Evolutionary conservation across 2,888 invertebrate genomes (phyloP), one percentile per base, ranked within the genome.

Genomic region (Glyphotaelius pellucidus): DNA sequence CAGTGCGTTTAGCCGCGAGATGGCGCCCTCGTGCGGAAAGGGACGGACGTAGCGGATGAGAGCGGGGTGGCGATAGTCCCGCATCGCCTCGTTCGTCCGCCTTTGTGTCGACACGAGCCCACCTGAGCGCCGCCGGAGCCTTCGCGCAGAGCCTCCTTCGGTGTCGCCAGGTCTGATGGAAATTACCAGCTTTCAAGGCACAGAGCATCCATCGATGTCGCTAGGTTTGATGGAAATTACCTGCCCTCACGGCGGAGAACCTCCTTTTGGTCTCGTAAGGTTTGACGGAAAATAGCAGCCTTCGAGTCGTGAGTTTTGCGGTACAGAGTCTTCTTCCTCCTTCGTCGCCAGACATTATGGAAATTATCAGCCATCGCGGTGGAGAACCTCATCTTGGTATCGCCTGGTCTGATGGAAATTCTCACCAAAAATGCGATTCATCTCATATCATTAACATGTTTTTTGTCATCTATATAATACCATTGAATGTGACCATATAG

Each of bases 101-200:
- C 87, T 87, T 87, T 67, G 67, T 52, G 87, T 87, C 87, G 87
- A 87, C 52, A 87, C 32, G 87, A 87, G 87, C 87, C 87, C 87
- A 87, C 87, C 67, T 32, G 87, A 67, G 32, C 87, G 15, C 52
- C 38, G 47, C 25, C 81, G 81, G 15, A 81, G 32, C 30, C 81
- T 25, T 67, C 67, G 67, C 67, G 25, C 25, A 67, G 67, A 67
- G 67, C 67, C 67, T 67, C 67, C 67, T 25, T 67, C 9, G 9
- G 67, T n/a, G 25, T n/a, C 25, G 67, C n/a, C 67, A 67, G 67
- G n/a, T 67, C 1, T n/a, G 52, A 67, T 25, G 67, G 25, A 25
- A 67, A 67, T 67, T 67, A 67, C 25, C n/a, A 67, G 52, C 52
- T 15, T 19, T 52, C 19, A 52, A 4, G 19, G 52, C 52, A 52